These are phyloP conservation scores for Pinna nobilis DNA, from an alignment of 1,140 invertebrate species.

Conservation along the genomic window DNA sequence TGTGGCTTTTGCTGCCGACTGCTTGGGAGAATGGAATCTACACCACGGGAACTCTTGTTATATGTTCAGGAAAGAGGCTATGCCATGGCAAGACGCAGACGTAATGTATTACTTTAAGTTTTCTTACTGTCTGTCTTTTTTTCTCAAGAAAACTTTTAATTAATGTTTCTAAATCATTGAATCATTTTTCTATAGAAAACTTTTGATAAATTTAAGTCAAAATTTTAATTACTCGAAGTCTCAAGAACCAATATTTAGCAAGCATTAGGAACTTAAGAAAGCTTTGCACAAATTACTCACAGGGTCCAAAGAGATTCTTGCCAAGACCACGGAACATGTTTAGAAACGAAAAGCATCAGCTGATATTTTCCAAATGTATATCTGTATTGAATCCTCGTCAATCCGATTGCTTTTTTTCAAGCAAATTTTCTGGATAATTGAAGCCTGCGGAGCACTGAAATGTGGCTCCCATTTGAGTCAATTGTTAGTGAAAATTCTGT, in stretches of 20 bases:
- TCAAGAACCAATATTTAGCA: background rate
- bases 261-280: background rate
- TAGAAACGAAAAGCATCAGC: no score
- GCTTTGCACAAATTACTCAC: background rate
- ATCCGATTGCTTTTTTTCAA: no score
- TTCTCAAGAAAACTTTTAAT: background rate
- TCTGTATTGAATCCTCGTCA: no score
- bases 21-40: background rate
- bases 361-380: no score
- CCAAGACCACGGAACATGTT: no score
- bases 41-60: background rate
- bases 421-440: no score
- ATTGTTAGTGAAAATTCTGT: background rate
- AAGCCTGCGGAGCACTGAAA: no score
- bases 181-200: background rate
- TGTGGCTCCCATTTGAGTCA: background rate
- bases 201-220: background rate
- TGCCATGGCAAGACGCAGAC: background rate
- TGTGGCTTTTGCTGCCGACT: background rate
- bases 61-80: background rate
- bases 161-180: background rate
- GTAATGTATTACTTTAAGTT: background rate
- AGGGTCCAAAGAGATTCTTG: no score
- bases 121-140: background rate
- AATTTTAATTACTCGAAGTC: background rate